A percentile compares a stretch with the other conserved stretches of the same genome.
phyloP scores from a whole-genome alignment of 2,797 vertebrate genomes.

The Cyclura pinguis region DNA sequence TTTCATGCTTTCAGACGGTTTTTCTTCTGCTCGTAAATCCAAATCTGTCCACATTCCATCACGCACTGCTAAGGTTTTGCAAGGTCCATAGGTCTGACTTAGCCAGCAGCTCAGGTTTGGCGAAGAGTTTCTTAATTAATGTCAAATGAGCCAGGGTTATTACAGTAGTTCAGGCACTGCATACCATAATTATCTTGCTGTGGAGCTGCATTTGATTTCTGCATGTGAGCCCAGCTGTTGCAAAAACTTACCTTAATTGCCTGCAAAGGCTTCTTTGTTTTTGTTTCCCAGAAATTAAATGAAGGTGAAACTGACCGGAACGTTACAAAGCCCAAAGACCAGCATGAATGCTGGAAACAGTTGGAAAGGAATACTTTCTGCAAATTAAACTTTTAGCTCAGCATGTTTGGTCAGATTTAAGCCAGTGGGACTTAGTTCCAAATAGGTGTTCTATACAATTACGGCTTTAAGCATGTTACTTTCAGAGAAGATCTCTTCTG shows the following conservation, averaged over 20 bases:
- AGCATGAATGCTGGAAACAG: background rate
- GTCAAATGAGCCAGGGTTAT: background rate
- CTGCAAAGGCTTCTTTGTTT: background rate
- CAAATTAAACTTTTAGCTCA: background rate
- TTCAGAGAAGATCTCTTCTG: background rate
- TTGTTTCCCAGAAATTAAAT: background rate
- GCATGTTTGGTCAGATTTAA: background rate
- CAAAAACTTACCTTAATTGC: background rate
- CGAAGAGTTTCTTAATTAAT: constrained; percentile 4
- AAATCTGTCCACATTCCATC: background rate
- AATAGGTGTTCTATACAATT: background rate
- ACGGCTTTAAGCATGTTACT: background rate
- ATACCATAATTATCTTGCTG: background rate
- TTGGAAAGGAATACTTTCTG: background rate
- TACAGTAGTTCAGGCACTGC: background rate
- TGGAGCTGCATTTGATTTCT: background rate
- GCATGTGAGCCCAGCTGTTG: background rate
- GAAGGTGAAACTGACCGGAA: constrained; percentile 11
- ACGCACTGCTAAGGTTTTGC: background rate
- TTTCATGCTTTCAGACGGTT: background rate
- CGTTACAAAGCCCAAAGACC: background rate
- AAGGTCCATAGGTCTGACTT: background rate
- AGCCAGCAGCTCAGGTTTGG: background rate
- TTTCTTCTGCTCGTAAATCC: background rate
- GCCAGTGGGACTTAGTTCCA: background rate